phyloP scores from a whole-genome alignment of 1,140 invertebrate genomes.

The Latrodectus geometricus region DNA sequence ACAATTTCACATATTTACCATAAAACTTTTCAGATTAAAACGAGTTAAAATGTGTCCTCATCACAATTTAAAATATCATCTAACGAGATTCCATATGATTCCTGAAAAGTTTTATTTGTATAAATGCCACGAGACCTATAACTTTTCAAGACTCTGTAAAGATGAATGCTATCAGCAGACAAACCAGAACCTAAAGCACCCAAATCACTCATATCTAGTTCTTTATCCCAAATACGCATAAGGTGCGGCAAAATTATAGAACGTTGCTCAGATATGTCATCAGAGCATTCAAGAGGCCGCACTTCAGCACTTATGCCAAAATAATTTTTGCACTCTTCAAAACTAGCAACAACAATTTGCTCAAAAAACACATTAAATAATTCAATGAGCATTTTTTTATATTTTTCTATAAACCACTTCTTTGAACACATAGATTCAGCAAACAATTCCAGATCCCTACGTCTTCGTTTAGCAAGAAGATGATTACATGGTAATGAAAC shows the following conservation, averaged over 20 bases:
- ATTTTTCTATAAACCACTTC: background rate
- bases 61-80: conserved; percentile 12
- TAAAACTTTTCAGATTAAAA: no score
- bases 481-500: conserved; percentile 11
- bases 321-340: background rate
- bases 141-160: background rate
- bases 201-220: background rate
- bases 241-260: background rate
- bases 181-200: background rate
- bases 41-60: background rate
- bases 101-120: background rate
- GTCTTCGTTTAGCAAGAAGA: conserved; percentile 2
- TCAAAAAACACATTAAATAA: background rate
- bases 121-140: background rate
- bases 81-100: conserved; percentile 20
- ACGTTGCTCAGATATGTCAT: background rate
- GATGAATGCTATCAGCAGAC: no score
- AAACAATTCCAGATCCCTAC: background rate
- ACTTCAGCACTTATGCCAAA: background rate
- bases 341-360: background rate
- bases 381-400: background rate
- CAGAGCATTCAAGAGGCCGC: background rate
- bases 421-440: background rate
- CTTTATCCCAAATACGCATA: background rate
- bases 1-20: no score